Base-by-base conservation (phyloP, 2,797 vertebrate species). In the Alectoris magna region DNA sequence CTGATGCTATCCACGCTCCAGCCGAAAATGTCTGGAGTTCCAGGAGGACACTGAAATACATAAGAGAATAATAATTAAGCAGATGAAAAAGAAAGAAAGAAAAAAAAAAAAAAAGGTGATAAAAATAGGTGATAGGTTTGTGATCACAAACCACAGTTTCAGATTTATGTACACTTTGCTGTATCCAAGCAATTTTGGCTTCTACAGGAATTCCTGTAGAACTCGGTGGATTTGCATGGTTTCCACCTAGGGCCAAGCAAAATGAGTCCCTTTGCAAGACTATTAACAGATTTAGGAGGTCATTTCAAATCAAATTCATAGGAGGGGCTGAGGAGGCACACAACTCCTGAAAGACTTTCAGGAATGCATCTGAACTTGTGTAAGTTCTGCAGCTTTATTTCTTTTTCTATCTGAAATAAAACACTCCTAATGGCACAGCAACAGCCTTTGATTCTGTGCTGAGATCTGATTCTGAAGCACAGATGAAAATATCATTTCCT, bases 361-460 rank as follows among this genome's bases (percentile, higher is more conserved):
- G 88, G 94, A 96, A 96, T 83, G 90, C 82, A 95, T 72, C 67
- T 85, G 87, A 94, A 93, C 86, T 91, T 69, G 34, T 56, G 4
- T 36, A 88, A 89, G 92, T n/a, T 56, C 79, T 88, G 89, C 48
- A 68, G 87, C 76, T 95, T 95, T 96, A 89, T 96, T 95, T 95
- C 91, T 82, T 83, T 95, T 96, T 92, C 91, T 87, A 96, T 84
- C 64, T 0, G 23, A 93, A 90, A 87, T 58, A 88, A 93, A 95
- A 89, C 67, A 89, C 82, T 95, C 92, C 82, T 89, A 70, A 92
- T 71, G 73, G 84, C 59, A 73, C 63, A 60, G 82, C 56, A 76
- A 87, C 56, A 73, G 89, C 67, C 73, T 94, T 93, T 89, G 87
- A 94, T 81, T 93, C 82, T 84, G 48, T 38, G 72, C 84, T 84